These are phyloP conservation scores for Cephus pulcher DNA, from an alignment of 2,888 invertebrate genomes.

Conservation along the genomic window DNA sequence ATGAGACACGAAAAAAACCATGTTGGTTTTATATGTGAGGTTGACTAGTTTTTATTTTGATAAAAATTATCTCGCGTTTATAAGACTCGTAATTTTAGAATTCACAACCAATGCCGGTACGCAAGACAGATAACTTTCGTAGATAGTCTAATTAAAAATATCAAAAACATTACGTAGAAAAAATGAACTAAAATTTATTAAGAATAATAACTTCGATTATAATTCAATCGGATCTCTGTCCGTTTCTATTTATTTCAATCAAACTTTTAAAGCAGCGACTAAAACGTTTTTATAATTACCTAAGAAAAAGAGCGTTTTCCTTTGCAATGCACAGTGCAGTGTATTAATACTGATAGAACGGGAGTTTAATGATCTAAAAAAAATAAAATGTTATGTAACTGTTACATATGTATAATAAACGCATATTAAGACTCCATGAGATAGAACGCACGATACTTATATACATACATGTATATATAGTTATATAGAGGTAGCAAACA, in stretches of 20 bases:
- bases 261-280: not conserved
- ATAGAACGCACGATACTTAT: not conserved
- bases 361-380: not conserved
- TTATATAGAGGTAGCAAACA: not conserved
- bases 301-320: not conserved
- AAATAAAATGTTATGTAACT: not conserved
- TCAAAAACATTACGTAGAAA: not conserved
- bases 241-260: no score
- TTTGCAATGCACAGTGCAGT: not conserved
- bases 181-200: no score
- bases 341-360: not conserved
- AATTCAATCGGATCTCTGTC: no score
- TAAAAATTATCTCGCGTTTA: not conserved
- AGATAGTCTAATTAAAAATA: not conserved
- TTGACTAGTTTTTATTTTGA: not conserved
- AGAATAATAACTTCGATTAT: no score
- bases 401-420: not conserved
- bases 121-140: not conserved
- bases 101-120: not conserved
- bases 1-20: not conserved
- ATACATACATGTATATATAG: not conserved
- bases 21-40: not conserved
- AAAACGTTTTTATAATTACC: not conserved
- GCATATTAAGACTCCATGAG: not conserved
- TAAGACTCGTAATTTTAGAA: not conserved